These are phyloP conservation scores for Bombus ignitus DNA, from an alignment of 1,140 invertebrate genomes.

Conservation along the genomic window DNA sequence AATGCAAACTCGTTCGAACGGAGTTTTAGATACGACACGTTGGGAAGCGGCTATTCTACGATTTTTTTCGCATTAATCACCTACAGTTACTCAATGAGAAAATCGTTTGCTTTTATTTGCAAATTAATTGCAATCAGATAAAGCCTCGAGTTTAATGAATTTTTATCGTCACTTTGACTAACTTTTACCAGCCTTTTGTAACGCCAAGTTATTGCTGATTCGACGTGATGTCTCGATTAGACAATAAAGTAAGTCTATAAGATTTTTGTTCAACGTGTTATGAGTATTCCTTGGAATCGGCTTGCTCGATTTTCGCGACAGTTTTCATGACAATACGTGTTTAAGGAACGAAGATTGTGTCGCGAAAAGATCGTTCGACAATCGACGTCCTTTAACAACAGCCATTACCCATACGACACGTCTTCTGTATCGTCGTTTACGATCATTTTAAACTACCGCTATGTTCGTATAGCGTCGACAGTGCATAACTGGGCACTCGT, in stretches of 20 bases:
- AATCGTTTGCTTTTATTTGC: neutral
- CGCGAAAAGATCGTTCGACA: constrained; percentile 28
- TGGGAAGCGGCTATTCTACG: too few relatives aligned
- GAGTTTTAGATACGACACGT: neutral
- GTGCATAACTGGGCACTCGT: constrained; percentile 54
- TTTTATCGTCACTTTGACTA: neutral
- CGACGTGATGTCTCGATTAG: neutral
- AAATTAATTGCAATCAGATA: neutral
- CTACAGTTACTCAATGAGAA: too few relatives aligned
- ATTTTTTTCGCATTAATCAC: too few relatives aligned
- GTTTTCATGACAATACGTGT: neutral
- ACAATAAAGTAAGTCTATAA: neutral
- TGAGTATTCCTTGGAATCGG: neutral
- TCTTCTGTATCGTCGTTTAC: constrained; percentile 47
- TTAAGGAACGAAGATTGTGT: neutral
- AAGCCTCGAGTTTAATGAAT: neutral
- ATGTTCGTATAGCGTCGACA: constrained; percentile 40
- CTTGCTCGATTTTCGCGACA: neutral
- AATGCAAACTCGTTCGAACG: neutral
- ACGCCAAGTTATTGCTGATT: neutral
- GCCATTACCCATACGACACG: constrained; percentile 40
- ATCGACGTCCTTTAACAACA: constrained; percentile 32
- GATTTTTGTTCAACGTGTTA: neutral
- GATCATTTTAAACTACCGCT: constrained; percentile 55
- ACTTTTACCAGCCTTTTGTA: neutral